Evolutionary conservation across 2,888 invertebrate genomes (phyloP).

Genomic region (Minunthozetes semirufus): DNA sequence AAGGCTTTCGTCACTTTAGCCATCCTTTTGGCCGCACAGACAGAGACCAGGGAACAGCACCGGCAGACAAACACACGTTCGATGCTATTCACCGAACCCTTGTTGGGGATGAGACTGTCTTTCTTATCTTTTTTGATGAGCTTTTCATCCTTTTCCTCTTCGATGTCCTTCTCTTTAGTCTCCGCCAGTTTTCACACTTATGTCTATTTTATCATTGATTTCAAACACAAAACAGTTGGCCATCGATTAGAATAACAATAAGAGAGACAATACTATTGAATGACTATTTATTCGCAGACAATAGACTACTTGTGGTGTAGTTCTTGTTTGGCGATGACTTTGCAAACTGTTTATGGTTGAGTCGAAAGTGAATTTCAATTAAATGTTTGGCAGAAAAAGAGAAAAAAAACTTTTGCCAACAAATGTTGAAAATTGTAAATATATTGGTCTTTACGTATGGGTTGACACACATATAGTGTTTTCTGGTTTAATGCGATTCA

Average conservation of each 20-base stretch:
- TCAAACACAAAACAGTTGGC: neutral
- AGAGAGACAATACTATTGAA: neutral
- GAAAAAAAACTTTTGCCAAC: neutral
- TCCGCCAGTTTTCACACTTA: conserved; percentile 25
- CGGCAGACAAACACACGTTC: conserved; percentile 24
- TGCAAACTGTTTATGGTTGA: conserved; percentile 18
- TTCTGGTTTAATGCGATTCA: neutral
- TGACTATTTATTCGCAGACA: neutral
- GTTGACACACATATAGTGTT: conserved; percentile 14
- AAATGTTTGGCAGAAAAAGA: neutral
- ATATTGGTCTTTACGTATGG: neutral
- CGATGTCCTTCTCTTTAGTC: neutral
- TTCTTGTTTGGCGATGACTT: conserved; percentile 21
- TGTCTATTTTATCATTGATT: neutral
- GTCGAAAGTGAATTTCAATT: neutral
- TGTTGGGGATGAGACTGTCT: neutral
- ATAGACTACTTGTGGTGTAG: neutral
- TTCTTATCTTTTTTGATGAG: neutral
- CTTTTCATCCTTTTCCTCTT: conserved; percentile 12
- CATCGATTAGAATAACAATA: conserved; percentile 2
- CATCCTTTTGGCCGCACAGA: conserved; percentile 14
- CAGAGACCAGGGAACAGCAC: conserved; percentile 1
- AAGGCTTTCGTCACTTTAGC: conserved; percentile 23
- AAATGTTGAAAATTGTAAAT: neutral
- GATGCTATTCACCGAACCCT: neutral